A percentile compares a stretch with the other conserved stretches of the same genome.
These are phyloP conservation scores for Macrotis lagotis DNA, from an alignment of 2,113 vertebrate genomes.

Conservation along the genomic window DNA sequence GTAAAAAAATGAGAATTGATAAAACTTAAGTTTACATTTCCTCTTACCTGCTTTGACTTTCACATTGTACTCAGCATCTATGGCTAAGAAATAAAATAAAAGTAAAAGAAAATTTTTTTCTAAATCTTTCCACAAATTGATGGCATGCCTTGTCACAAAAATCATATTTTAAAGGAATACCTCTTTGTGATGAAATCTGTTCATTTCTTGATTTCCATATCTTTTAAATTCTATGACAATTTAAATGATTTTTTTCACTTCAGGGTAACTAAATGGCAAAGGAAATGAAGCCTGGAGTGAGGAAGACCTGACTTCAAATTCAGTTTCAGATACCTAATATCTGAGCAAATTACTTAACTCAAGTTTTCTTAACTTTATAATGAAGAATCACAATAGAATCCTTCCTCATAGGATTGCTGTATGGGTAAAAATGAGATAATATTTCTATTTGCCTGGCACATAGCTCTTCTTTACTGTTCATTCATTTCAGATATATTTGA, in stretches of 20 bases:
- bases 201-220: not conserved
- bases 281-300: not conserved
- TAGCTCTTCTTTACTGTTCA: not conserved
- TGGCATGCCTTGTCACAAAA: not conserved
- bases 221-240: not conserved
- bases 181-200: not conserved
- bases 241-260: not conserved
- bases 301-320: not conserved
- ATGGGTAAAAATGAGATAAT: not conserved
- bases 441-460: not conserved
- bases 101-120: not conserved
- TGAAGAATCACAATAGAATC: not conserved
- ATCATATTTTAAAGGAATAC: not conserved
- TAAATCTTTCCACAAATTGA: not conserved
- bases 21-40: not conserved
- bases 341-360: not conserved
- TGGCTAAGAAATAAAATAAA: not conserved
- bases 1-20: not conserved
- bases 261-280: not conserved
- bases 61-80: not conserved
- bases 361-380: not conserved
- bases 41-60: not conserved
- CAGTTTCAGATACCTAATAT: not conserved
- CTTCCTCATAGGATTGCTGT: not conserved
- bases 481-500: not conserved